Evolutionary conservation across 1,140 invertebrate genomes (phyloP).

Genomic region (Chironomus tepperi): DNA sequence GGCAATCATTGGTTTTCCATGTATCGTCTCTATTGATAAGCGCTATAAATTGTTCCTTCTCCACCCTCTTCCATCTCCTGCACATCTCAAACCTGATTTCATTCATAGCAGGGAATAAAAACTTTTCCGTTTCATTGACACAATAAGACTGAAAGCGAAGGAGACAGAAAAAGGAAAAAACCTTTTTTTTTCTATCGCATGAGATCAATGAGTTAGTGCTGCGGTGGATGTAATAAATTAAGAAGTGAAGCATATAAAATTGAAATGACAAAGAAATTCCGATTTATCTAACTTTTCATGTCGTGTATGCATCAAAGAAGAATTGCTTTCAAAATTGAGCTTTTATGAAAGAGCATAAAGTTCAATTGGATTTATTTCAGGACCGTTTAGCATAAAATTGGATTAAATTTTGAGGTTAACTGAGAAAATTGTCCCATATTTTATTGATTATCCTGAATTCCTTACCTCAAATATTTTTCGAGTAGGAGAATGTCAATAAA

Average conservation of each 20-base stretch:
- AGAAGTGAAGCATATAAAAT: neutral
- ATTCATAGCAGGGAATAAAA: neutral
- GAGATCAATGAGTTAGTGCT: slow-evolving; percentile 1
- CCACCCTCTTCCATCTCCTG: too few relatives aligned
- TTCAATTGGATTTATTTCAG: neutral
- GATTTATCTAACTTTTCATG: neutral
- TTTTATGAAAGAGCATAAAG: neutral
- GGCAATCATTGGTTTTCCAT: neutral
- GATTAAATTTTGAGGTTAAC: neutral
- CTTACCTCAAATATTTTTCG: too few relatives aligned
- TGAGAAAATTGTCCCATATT: neutral
- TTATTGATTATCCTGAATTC: too few relatives aligned
- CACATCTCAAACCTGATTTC: too few relatives aligned
- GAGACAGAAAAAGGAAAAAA: neutral
- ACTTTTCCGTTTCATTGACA: slow-evolving; percentile 8
- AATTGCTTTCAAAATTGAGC: neutral
- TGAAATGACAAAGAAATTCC: neutral
- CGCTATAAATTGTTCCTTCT: neutral
- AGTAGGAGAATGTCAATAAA: too few relatives aligned
- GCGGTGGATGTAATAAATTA: neutral
- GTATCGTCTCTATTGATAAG: slow-evolving; percentile 12
- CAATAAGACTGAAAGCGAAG: neutral
- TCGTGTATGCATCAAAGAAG: neutral
- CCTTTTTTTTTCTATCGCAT: neutral
- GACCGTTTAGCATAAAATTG: neutral